A percentile compares a stretch with the other conserved stretches of the same genome.
Conservation (phyloP, 1,140 invertebrate species). For the Thaumatotibia leucotreta region DNA sequence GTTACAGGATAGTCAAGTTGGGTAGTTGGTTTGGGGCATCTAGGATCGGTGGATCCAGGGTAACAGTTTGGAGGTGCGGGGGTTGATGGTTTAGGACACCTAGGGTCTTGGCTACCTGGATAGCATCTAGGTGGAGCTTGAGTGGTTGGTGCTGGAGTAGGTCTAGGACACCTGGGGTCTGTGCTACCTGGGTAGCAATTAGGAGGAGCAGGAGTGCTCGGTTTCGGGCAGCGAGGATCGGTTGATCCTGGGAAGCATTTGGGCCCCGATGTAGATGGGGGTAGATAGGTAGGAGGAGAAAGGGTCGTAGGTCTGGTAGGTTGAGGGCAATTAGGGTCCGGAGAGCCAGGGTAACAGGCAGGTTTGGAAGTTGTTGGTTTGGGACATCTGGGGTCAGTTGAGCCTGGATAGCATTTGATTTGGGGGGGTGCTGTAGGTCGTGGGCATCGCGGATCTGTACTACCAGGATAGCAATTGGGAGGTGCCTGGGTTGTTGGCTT, state of each 20-base stretch:
- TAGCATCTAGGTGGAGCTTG: conserved; percentile 32
- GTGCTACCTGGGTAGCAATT: conserved; percentile 46
- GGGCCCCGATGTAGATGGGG: conserved; percentile 23
- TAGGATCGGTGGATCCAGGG: conserved; percentile 49
- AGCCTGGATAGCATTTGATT: conserved; percentile 42
- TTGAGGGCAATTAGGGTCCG: conserved; percentile 41
- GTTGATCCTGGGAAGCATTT: conserved; percentile 48
- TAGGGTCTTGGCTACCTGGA: conserved; percentile 48
- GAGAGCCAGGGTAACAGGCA: too few species aligned
- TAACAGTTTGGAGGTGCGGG: conserved; percentile 31
- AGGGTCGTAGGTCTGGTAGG: conserved; percentile 18
- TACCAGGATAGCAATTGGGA: conserved; percentile 39
- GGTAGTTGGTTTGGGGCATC: conserved; percentile 40
- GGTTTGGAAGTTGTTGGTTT: conserved; percentile 23
- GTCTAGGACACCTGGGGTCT: conserved; percentile 26
- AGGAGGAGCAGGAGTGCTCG: conserved; percentile 27
- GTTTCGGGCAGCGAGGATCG: conserved; percentile 54
- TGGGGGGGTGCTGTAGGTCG: conserved; percentile 19
- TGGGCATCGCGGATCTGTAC: conserved; percentile 58
- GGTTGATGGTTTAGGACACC: conserved; percentile 41
- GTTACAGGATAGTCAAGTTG: conserved; percentile 49
- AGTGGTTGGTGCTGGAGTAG: conserved; percentile 17
- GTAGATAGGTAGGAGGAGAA: conserved; percentile 13
- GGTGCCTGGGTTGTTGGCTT: conserved; percentile 19
- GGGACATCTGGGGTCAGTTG: conserved; percentile 56